Percentiles rank a stretch among this genome's conserved stretches.
Conservation (phyloP, 2,888 invertebrate species). For the Tachina grossa region DNA sequence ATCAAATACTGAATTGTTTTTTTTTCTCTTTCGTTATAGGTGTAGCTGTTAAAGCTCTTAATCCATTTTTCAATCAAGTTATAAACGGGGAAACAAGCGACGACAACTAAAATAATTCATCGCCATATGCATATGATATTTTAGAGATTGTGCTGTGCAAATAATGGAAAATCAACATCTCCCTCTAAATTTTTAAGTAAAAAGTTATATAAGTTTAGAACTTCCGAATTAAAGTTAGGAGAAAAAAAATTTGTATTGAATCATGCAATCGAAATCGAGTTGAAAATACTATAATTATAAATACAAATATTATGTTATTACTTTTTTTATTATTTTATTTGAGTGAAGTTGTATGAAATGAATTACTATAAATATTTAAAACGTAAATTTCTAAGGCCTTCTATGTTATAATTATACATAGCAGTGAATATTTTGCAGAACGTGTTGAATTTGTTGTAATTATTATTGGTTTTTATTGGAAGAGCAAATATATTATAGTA, state of each 20-base stretch:
- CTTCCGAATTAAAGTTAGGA: constrained; percentile 20
- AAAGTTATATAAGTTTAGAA: constrained; percentile 18
- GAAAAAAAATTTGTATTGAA: constrained; percentile 38
- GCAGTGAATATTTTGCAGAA: constrained; percentile 45
- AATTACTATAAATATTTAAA: constrained; percentile 53
- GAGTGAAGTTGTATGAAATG: constrained; percentile 34
- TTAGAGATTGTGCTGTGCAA: constrained; percentile 43
- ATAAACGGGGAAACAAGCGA: constrained; percentile 79
- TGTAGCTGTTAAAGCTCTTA: constrained; percentile 81
- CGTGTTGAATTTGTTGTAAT: constrained; percentile 48
- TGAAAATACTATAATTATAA: constrained; percentile 47
- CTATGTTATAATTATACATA: constrained; percentile 43
- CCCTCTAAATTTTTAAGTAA: constrained; percentile 21
- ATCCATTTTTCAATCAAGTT: constrained; percentile 80
- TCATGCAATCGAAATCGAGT: constrained; percentile 21
- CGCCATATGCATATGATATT: constrained; percentile 36
- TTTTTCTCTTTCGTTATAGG: constrained; percentile 74
- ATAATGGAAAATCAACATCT: constrained; percentile 22
- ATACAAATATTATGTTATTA: constrained; percentile 40
- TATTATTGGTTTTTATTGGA: constrained; percentile 28
- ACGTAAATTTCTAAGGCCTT: constrained; percentile 47
- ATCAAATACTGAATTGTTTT: not conserved
- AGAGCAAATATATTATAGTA: constrained; percentile 4
- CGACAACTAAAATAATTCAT: constrained; percentile 75
- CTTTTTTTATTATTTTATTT: constrained; percentile 39